Conservation (phyloP, 2,113 vertebrate species). For the Colinus virginianus region DNA sequence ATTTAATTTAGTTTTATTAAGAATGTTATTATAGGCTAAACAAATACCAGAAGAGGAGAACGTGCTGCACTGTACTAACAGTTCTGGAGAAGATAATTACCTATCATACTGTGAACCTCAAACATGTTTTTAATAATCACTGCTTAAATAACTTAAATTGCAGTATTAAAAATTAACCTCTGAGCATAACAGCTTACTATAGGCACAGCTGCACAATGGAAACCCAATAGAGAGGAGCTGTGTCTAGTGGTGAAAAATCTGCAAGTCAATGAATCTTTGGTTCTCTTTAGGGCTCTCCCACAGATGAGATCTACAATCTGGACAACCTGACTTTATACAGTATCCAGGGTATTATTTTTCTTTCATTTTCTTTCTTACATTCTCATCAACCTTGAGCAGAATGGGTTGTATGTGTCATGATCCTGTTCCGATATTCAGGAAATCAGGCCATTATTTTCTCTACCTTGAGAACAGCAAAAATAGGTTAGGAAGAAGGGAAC, state of each 20-base stretch:
- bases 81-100: constrained; percentile 70
- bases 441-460: fast-evolving
- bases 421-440: neutral
- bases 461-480: neutral
- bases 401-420: fast-evolving
- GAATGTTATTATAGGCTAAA: constrained; percentile 32
- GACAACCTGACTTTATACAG: neutral
- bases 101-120: constrained; percentile 56
- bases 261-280: neutral
- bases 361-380: neutral
- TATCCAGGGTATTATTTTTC: neutral
- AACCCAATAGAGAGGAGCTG: neutral
- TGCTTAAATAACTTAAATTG: constrained; percentile 70
- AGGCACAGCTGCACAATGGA: neutral
- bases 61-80: constrained; percentile 35
- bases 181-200: constrained; percentile 18
- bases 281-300: neutral
- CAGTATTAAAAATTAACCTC: constrained; percentile 75
- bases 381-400: neutral
- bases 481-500: neutral
- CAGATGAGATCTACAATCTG: neutral
- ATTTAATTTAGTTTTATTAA: constrained; percentile 23
- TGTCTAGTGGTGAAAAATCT: neutral
- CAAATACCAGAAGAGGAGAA: constrained; percentile 53
- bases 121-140: constrained; percentile 56